Evolutionary conservation across 2,113 vertebrate species (phyloP).

Genomic region (Eupsittula cactorum): DNA sequence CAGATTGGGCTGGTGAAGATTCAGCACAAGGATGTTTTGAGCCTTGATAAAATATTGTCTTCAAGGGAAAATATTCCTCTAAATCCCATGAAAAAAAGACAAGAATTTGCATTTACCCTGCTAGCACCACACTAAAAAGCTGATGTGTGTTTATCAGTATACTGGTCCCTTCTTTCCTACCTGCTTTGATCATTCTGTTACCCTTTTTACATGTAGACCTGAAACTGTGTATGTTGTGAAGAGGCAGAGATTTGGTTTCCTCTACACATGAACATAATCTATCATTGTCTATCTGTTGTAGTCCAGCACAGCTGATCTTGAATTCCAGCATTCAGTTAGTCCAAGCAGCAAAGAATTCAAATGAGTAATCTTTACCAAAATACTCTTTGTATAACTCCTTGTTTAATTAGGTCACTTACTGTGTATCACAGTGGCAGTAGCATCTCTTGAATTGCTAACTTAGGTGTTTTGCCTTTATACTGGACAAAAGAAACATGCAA

Average conservation of each 20-base stretch:
- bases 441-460: background rate
- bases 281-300: background rate
- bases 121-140: background rate
- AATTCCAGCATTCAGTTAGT: background rate
- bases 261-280: background rate
- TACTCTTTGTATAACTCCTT: no score
- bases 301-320: background rate
- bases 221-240: background rate
- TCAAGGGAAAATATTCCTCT: background rate
- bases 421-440: rapidly evolving
- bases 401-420: no score
- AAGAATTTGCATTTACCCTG: background rate
- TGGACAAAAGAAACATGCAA: background rate
- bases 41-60: background rate
- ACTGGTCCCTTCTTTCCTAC: background rate
- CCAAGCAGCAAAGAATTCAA: background rate
- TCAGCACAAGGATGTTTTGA: background rate
- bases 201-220: background rate
- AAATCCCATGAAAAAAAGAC: background rate
- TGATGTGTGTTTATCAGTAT: background rate
- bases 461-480: background rate
- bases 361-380: background rate
- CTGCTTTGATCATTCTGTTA: background rate
- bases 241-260: background rate
- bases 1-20: background rate